Conservation (phyloP, 2,797 vertebrate species). For the Rhodeus uyekii region DNA sequence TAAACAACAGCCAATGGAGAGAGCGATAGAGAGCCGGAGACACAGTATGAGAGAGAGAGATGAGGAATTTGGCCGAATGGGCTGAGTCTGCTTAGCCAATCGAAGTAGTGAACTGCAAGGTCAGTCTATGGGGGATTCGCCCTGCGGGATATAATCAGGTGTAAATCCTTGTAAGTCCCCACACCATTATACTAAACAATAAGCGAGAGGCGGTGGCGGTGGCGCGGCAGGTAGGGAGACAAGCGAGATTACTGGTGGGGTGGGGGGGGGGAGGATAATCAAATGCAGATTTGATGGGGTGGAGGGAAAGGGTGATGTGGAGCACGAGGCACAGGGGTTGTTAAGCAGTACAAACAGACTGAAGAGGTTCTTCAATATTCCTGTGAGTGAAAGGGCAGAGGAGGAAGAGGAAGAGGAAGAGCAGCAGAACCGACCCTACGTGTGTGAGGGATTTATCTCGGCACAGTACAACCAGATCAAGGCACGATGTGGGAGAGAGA, state of each 20-base stretch:
- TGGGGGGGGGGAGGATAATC: slow-evolving; percentile 54
- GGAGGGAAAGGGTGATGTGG: slow-evolving; percentile 47
- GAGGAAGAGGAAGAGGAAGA: slow-evolving; percentile 63
- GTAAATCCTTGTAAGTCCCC: slow-evolving; percentile 58
- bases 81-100: slow-evolving; percentile 65
- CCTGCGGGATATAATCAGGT: slow-evolving; percentile 56
- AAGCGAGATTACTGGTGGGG: slow-evolving; percentile 50
- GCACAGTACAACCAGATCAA: slow-evolving; percentile 58
- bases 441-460: slow-evolving; percentile 54
- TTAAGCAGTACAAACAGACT: slow-evolving; percentile 50
- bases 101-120: slow-evolving; percentile 54
- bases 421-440: slow-evolving; percentile 55
- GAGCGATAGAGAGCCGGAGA: slow-evolving; percentile 32
- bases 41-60: slow-evolving; percentile 28
- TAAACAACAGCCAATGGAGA: slow-evolving; percentile 53
- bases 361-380: slow-evolving; percentile 47
- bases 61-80: slow-evolving; percentile 59
- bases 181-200: slow-evolving; percentile 57
- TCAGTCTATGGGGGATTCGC: slow-evolving; percentile 53
- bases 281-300: slow-evolving; percentile 52
- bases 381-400: slow-evolving; percentile 29
- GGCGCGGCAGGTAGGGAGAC: slow-evolving; percentile 46
- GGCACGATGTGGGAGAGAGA: slow-evolving; percentile 38
- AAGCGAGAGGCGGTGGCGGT: slow-evolving; percentile 34
- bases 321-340: slow-evolving; percentile 51